Evolutionary conservation across 2,113 vertebrate species (phyloP).

Genomic region (Petrocephalus microphthalmus): DNA sequence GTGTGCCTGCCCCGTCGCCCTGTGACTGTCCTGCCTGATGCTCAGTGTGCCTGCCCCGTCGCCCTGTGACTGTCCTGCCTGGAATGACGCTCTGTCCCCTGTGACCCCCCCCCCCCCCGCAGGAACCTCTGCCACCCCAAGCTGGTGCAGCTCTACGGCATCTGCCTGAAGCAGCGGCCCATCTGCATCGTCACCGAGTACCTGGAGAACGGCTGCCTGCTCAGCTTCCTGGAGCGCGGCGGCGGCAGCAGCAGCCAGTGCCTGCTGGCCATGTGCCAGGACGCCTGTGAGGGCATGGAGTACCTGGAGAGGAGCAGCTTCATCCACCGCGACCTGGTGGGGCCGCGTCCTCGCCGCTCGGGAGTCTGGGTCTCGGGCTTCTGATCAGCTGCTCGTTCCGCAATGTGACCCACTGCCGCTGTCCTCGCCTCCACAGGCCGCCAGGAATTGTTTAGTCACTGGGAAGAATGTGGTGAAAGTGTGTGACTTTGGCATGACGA

Average conservation of each 20-base stretch:
- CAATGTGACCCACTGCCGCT: conserved; percentile 15
- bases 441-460: conserved; percentile 78
- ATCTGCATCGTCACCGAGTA: conserved; percentile 77
- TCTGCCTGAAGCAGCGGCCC: conserved; percentile 65
- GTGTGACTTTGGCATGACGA: conserved; percentile 80
- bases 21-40: background rate
- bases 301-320: conserved; percentile 71
- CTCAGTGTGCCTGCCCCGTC: background rate
- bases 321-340: conserved; percentile 79
- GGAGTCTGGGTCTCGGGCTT: background rate
- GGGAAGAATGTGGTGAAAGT: conserved; percentile 71
- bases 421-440: conserved; percentile 60
- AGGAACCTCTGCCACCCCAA: conserved; percentile 76
- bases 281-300: conserved; percentile 75
- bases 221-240: conserved; percentile 60
- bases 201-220: conserved; percentile 78
- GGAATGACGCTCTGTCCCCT: background rate
- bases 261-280: conserved; percentile 68
- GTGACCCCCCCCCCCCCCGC: conserved; percentile 15
- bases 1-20: background rate
- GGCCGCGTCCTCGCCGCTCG: conserved; percentile 7
- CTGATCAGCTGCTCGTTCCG: background rate
- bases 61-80: background rate
- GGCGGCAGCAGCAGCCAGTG: conserved; percentile 29
- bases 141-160: conserved; percentile 79